These are phyloP conservation scores for Pollimyrus isidori DNA, from an alignment of 2,113 vertebrate genomes.

Conservation along the genomic window DNA sequence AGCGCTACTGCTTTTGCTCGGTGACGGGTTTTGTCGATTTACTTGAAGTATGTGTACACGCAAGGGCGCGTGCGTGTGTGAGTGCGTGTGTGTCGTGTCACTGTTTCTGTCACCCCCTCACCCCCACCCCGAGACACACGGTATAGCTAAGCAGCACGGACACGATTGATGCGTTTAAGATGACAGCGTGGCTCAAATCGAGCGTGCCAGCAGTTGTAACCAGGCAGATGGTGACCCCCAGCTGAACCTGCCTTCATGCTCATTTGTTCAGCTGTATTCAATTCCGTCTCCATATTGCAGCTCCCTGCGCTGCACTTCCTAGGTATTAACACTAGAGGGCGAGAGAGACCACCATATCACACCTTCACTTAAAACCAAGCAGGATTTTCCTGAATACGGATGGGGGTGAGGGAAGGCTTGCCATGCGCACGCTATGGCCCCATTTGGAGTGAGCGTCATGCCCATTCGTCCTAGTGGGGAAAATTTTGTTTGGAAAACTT, in stretches of 20 bases:
- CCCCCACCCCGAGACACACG: slow-evolving; percentile 22
- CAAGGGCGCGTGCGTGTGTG: neutral
- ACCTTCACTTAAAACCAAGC: neutral
- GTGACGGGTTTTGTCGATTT: neutral
- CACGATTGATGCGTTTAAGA: slow-evolving; percentile 59
- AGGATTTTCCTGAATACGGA: neutral
- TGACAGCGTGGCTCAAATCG: slow-evolving; percentile 62
- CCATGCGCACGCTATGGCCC: neutral
- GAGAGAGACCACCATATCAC: slow-evolving; percentile 59
- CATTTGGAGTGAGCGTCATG: neutral
- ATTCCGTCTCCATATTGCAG: slow-evolving; percentile 56
- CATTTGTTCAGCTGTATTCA: slow-evolving; percentile 83
- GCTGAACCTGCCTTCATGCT: slow-evolving; percentile 73
- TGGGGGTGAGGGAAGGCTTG: neutral
- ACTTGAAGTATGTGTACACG: neutral
- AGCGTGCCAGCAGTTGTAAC: slow-evolving; percentile 71
- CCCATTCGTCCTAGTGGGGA: neutral
- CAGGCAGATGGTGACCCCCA: slow-evolving; percentile 84
- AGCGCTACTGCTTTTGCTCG: neutral
- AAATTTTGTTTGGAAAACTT: neutral
- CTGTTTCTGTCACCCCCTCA: neutral
- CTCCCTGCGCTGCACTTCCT: neutral
- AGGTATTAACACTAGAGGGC: slow-evolving; percentile 60
- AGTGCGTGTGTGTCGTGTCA: neutral
- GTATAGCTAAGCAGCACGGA: slow-evolving; percentile 54